Evolutionary conservation across 2,888 invertebrate species (phyloP), one percentile per base, ranked within the genome.

Genomic region (Phrixothrix hirtus): DNA sequence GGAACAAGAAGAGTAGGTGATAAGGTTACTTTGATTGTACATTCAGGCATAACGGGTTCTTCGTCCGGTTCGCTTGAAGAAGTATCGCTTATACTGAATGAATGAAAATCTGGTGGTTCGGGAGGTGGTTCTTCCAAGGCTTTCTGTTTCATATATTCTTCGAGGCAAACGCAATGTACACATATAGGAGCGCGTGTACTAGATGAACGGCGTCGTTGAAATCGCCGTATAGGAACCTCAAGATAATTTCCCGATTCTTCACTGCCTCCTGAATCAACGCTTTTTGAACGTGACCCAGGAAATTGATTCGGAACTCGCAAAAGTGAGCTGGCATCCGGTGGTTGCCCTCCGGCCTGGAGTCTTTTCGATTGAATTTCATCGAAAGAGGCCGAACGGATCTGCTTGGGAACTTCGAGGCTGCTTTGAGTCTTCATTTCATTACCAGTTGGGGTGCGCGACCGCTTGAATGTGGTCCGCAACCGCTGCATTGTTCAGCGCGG

Each of bases 361-460:
- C 88, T 83, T 66, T 87, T 86, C 44, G 87, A 84, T 73, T 91
- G 89, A 73, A 91, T 92, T 79, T 92, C 92, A 79, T 92, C 92
- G 79, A 92, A 92, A 59, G 92, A 91, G 57, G 91, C 91, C 58
- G 92, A 92, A 66, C 92, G 88, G 67, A 92, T 87, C 82, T 91
- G 91, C 73, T 90, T 90, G 62, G 93, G 92, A 67, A 92, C 91
- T 75, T 93, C 92, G 67, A 93, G 84, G 77, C 91, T 92, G 78
- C 89, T 91, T 75, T 92, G 92, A 62, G 88, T 89, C 82, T 92
- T 92, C 91, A 92, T 92, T 78, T 92, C 92, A 71, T 89, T 88
- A 63, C 91, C 90, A 58, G 91, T 92, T 59, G 92, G 92, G 63
- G 92, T 92, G 70, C 88, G 85, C 75, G 91, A 91, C 73, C 92